These are phyloP conservation scores for Xylota sylvarum DNA, from an alignment of 2,888 invertebrate genomes.

Conservation along the genomic window DNA sequence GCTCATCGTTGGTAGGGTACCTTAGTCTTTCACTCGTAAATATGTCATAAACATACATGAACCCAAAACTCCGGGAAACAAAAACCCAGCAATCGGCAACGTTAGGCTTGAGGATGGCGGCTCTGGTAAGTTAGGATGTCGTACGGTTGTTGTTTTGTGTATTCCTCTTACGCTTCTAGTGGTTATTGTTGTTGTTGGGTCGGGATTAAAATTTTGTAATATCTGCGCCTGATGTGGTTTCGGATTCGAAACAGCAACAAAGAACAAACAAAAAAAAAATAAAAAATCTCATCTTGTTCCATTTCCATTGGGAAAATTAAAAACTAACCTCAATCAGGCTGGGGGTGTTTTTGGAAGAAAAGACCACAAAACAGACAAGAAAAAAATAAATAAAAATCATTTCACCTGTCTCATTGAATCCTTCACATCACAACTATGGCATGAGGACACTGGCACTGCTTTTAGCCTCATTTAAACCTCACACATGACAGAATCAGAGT, in stretches of 20 bases:
- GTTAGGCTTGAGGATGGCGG: constrained; percentile 5
- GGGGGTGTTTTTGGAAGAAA: not conserved
- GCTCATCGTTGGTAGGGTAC: constrained; percentile 27
- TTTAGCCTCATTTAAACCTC: constrained; percentile 43
- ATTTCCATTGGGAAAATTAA: constrained; percentile 67
- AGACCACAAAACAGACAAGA: constrained; percentile 13
- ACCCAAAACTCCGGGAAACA: constrained; percentile 56
- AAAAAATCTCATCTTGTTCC: constrained; percentile 66
- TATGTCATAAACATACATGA: constrained; percentile 69
- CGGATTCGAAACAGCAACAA: constrained; percentile 2
- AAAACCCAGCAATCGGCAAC: constrained; percentile 35
- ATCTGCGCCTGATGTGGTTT: constrained; percentile 55
- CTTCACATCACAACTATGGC: constrained; percentile 33
- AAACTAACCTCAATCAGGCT: constrained; percentile 63
- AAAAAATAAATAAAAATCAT: constrained; percentile 9
- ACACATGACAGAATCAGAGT: not conserved
- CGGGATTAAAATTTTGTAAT: constrained; percentile 70
- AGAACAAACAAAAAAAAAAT: constrained; percentile 37
- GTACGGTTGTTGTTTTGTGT: constrained; percentile 44
- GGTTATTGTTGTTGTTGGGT: constrained; percentile 18
- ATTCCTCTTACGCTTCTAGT: constrained; percentile 29
- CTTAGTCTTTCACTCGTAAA: constrained; percentile 62
- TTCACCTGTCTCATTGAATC: constrained; percentile 62
- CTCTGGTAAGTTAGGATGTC: constrained; percentile 21
- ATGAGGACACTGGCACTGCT: constrained; percentile 50